Base-by-base conservation (phyloP, 1,140 invertebrate species). In the Aethina tumida region DNA sequence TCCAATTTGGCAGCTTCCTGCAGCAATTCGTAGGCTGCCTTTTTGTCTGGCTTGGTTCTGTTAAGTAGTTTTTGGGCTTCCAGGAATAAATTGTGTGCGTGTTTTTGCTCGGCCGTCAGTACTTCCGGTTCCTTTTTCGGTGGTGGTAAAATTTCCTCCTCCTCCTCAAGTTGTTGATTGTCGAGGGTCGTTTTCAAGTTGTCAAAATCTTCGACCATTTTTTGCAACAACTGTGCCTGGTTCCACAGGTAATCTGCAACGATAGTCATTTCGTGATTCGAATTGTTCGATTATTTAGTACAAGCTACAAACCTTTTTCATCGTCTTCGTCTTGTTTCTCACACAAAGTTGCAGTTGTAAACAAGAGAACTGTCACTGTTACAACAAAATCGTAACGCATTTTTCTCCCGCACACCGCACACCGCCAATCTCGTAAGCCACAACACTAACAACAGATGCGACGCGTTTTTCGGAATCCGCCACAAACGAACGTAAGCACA, bases 1-100 rank as follows among this genome's bases (percentile, higher is more conserved):
- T 87, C 88, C 12, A 80, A 64, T 27, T 79, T 74, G 0, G 88
- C 81, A 1, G 92, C 85, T 43, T 77, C 63, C 17, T 75, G 67
- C 5, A 94, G 64, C 24, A 83, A 55, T 27, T 71, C 63, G 50
- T 81, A 84, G 5, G 78, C 77, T 35, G 70, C 69, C 0, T 65
- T 60, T 43, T 77, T 74, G 52, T 84, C 77, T 1, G 75, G 68
- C 15, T 71, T 68, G 4, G 75, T 76, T 17, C 77, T 74, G 46
- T 81, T 79, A 12, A 86, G 61, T 35, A 81, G 50, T 29, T 73
- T 67, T 57, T 80, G 74, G 9, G 71, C 81, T 70, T 79, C 73
- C 53, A 69, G 61, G n/a, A n/a, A n/a, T n/a, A n/a, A n/a, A n/a
- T n/a, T n/a, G n/a, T n/a, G n/a, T n/a, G n/a, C n/a, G n/a, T n/a